Base-by-base conservation (phyloP, 2,113 vertebrate species). In the Hippopotamus amphibius region DNA sequence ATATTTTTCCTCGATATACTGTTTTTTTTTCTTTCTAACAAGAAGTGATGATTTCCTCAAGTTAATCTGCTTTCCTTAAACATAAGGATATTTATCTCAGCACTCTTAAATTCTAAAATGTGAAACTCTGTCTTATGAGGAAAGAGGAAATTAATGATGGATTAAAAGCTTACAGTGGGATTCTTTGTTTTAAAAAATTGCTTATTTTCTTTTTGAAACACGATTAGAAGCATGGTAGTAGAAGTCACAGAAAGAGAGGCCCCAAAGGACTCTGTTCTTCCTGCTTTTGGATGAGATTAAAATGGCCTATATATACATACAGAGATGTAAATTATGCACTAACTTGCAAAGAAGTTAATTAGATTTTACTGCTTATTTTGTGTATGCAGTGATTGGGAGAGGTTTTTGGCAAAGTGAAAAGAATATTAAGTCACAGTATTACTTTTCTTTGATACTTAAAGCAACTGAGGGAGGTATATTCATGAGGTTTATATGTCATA, bases 51-150 rank as follows among this genome's bases (percentile, higher is more conserved):
- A 98, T 98, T 98, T 98, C 85, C 97, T 98, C 95, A 98, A 97
- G 97, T 98, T 98, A 99, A 97, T 98, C 95, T 98, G 87, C 95
- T 98, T 97, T 97, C 95, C 98, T 98, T 98, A 98, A 97, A 96
- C 90, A 99, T 96, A 98, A 98, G 94, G 93, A 93, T 97, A 98
- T 97, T 97, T 97, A 94, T 97, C 93, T 98, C 95, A 93, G 96
- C 87, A 95, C 92, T 98, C 96, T 97, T 92, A 74, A 26, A 94
- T 98, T 98, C 94, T 91, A 98, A 97, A 98, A 98, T 97, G 89
- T 90, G 96, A 97, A 98, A 97, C 97, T 90, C 97, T 97, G 98
- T 95, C 76, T 98, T 41, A 37, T 53, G 19, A 61, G 92, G 94
- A 97, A 88, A 96, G 97, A 97, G 93, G 72, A 98, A 99, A 98